These are phyloP conservation scores for Dufourea novaeangliae DNA, from an alignment of 1,140 invertebrate genomes.

Conservation along the genomic window DNA sequence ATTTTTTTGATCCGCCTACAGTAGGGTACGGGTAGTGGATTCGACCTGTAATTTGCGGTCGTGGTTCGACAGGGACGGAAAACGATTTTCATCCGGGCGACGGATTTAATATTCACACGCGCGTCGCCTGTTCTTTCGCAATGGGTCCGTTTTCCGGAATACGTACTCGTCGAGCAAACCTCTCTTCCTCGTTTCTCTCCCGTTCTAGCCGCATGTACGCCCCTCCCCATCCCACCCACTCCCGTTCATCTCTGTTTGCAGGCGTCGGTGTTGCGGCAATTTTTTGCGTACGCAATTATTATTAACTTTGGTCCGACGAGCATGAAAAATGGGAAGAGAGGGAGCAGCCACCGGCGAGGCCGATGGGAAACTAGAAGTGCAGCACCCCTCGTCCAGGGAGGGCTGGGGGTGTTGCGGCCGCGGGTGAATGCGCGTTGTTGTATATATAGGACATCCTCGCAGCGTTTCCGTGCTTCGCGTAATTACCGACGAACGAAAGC, in stretches of 20 bases:
- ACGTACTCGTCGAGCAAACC: too few species aligned
- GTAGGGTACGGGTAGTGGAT: too few species aligned
- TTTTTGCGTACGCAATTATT: slow-evolving; percentile 60
- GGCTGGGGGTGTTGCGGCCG: slow-evolving; percentile 16
- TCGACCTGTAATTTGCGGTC: not conserved
- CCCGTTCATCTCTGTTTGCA: slow-evolving; percentile 18
- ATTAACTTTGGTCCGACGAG: slow-evolving; percentile 45
- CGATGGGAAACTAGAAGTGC: not conserved
- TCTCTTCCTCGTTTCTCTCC: too few species aligned
- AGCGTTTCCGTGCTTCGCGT: slow-evolving; percentile 54
- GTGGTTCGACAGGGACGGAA: not conserved
- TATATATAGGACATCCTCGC: slow-evolving; percentile 32
- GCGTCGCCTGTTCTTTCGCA: not conserved
- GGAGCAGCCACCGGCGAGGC: not conserved
- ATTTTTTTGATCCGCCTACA: too few species aligned
- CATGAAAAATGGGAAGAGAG: not conserved
- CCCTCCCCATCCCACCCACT: too few species aligned
- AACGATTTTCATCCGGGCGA: slow-evolving; percentile 19
- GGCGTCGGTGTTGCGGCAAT: slow-evolving; percentile 20
- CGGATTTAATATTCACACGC: slow-evolving; percentile 56
- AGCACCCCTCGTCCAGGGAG: not conserved
- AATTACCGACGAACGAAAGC: slow-evolving; percentile 58
- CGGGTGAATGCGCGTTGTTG: slow-evolving; percentile 49
- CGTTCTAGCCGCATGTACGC: too few species aligned
- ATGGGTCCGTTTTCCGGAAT: not conserved